Evolutionary conservation across 2,888 invertebrate species (phyloP).

Genomic region (Colletes collaris): DNA sequence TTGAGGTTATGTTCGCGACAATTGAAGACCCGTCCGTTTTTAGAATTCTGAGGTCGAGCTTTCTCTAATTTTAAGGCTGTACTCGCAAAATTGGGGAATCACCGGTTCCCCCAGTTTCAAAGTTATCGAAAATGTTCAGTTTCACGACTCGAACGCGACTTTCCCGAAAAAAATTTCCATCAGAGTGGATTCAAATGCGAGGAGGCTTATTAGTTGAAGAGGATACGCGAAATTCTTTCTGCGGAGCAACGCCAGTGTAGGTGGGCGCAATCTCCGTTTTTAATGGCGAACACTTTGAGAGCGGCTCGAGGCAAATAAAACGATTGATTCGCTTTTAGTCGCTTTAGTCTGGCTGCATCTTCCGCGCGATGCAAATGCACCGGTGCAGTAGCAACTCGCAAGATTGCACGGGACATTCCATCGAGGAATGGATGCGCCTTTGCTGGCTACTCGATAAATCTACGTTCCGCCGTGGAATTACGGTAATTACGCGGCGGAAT

Average conservation of each 20-base stretch:
- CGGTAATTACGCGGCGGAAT: slow-evolving; percentile 67
- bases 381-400: slow-evolving; percentile 67
- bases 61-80: too few species aligned
- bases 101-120: too few species aligned
- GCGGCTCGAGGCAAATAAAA: slow-evolving; percentile 33
- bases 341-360: slow-evolving; percentile 29
- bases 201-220: background rate
- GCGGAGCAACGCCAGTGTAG: background rate
- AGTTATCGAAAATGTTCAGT: too few species aligned
- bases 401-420: slow-evolving; percentile 71
- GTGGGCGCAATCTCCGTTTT: slow-evolving; percentile 15
- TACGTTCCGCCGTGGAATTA: slow-evolving; percentile 62
- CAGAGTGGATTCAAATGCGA: too few species aligned
- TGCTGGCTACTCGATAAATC: slow-evolving; percentile 71
- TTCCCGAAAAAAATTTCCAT: too few species aligned
- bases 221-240: background rate
- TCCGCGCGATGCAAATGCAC: slow-evolving; percentile 63
- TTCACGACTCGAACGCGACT: too few species aligned
- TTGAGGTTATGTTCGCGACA: too few species aligned
- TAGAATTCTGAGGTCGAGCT: too few species aligned
- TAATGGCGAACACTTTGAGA: slow-evolving; percentile 33
- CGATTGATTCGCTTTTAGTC: slow-evolving; percentile 52
- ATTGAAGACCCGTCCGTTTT: too few species aligned
- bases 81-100: too few species aligned
- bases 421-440: slow-evolving; percentile 51